Evolutionary conservation across 2,113 vertebrate genomes (phyloP), one percentile per base, ranked within the genome.

Genomic region (Dermatemys mawii): DNA sequence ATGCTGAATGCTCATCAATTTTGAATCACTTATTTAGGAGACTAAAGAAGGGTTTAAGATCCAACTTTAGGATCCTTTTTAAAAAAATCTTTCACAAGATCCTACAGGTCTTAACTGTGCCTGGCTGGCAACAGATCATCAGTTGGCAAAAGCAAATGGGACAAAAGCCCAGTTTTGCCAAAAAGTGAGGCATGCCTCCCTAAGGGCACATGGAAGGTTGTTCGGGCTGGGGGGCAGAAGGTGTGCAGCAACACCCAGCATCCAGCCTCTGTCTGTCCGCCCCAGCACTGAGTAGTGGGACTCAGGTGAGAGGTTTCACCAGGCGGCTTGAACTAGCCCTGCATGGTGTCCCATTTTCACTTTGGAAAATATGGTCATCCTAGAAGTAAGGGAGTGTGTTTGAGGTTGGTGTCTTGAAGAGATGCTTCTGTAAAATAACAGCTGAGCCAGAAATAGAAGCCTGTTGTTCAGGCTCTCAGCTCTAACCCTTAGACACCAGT

Each of bases 41-140:
- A 63, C 57, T 63, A 35, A 29, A 63, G 57, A 70, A 21, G 5
- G 6, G 2, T 11, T 67, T 78, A 29, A 22, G 80, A 86, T 2
- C 1, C 70, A 24, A 55, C 0, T 2, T 46, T 4, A 70, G 1
- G 50, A 63, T 7, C 1, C 8, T 12, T 0, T 0, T 50, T 81
- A 84, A 16, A 46, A 46, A 49, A 48, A 63, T 21, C 41, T n/a
- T 35, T 14, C 8, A 35, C 35, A 13, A 8, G 1, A 13, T 89
- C 82, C 79, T 3, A 11, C 80, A 8, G 44, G 1, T 46, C 54
- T 91, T 84, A 26, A 11, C 1, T 70, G 81, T 87, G 54, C 4
- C 35, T 38, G 5, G n/a, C 1, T 2, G 6, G 14, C 12, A 48
- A 94, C 9, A 21, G n/a, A 11, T 38, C 19, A 38, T 38, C 63